Evolutionary conservation across 1,140 invertebrate genomes (phyloP), one percentile per base, ranked within the genome.

Genomic region (Atta cephalotes): DNA sequence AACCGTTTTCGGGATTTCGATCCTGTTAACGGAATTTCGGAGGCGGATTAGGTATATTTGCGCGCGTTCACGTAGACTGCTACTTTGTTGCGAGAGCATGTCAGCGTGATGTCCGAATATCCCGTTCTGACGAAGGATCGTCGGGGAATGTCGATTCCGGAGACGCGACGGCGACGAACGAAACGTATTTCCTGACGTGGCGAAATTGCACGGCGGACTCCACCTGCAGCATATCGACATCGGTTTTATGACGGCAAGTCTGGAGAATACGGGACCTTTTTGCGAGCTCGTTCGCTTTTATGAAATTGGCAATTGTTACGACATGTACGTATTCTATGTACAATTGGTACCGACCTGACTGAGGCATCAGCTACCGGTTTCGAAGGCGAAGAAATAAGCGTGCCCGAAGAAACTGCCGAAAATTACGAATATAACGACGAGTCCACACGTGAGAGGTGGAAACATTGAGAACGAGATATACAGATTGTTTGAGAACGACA

Each of bases 281-380:
- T 60, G 82, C 82, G 28, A 78, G 62, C 3, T 86, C 86, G 86
- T 89, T 86, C 31, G 68, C 81, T 91, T 91, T 89, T 91, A 89
- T 88, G 88, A 89, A 89, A 89, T 90, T 45, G 87, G 86, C 77
- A 60, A 90, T 81, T 87, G 85, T 87, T 87, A 87, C 74, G 80
- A 89, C 60, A 45, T 60, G 56, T 76, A 49, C 12, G 74, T 78
- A 78, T 16, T 58, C 35, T 28, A 78, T n/a, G 76, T 78, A 65
- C 16, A 60, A 78, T 10, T 58, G 71, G 71, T 51, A 16, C 49
- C 14, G 14, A 51, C 3, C 6, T 16, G 56, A 4, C 16, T 28
- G 25, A 51, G 31, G n/a, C 28, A 16, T 25, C 60, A 18, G 70
- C 5, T 58, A 31, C 51, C n/a, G 1, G 21, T 28, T 10, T n/a